Percentiles rank a stretch among this genome's conserved stretches.
Evolutionary conservation across 2,113 vertebrate species (phyloP).

Genomic region (Leptobrachium ailaonicum): DNA sequence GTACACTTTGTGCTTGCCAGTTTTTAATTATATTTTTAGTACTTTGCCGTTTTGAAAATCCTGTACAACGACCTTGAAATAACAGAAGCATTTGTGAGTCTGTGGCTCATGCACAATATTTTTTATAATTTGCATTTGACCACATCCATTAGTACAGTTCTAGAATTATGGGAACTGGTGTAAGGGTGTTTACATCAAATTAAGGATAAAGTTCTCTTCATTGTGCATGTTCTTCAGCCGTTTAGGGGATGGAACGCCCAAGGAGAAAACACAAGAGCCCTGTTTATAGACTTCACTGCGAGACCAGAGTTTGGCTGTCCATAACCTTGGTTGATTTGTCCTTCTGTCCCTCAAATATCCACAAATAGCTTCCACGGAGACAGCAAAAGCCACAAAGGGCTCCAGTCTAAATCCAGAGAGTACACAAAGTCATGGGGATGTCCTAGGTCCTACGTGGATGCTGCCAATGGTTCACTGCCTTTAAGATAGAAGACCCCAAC

Average conservation of each 20-base stretch:
- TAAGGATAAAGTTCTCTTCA: conserved; percentile 26
- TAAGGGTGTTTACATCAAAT: conserved; percentile 21
- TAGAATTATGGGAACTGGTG: not conserved
- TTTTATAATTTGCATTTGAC: not conserved
- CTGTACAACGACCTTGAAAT: too few relatives aligned
- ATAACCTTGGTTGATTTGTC: conserved; percentile 30
- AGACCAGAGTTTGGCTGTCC: conserved; percentile 2
- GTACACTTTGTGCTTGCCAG: too few relatives aligned
- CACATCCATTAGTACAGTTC: not conserved
- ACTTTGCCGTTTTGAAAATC: too few relatives aligned
- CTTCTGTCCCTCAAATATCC: conserved; percentile 27
- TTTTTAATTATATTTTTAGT: too few relatives aligned
- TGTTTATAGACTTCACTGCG: conserved; percentile 27
- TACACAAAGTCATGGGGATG: conserved; percentile 23
- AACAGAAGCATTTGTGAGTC: not conserved
- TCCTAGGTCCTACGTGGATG: not conserved
- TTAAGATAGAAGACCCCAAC: not conserved
- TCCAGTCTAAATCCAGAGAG: conserved; percentile 8
- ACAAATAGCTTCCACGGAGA: conserved; percentile 44
- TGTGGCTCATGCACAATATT: not conserved
- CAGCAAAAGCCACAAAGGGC: conserved; percentile 36
- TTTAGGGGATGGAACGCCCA: conserved; percentile 22
- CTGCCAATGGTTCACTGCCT: not conserved
- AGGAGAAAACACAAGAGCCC: conserved; percentile 30
- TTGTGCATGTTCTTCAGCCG: not conserved